Evolutionary conservation across 2,888 invertebrate genomes (phyloP), one percentile per base, ranked within the genome.

Genomic region (Dexiosoma caninum): DNA sequence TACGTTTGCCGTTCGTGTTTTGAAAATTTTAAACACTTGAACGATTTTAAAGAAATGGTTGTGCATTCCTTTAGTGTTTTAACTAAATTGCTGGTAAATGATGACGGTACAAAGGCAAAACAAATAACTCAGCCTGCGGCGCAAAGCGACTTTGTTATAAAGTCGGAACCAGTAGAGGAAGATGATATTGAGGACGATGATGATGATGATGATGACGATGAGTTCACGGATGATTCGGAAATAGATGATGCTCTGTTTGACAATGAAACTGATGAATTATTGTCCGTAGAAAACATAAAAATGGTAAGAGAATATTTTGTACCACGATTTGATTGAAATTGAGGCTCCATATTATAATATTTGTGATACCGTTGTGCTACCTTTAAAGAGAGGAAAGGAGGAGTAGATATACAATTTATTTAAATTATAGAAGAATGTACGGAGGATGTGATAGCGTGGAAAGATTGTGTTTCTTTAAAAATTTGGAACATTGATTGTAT

Each of bases 1-100:
- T 82, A 70, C 59, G 78, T 82, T 9, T 82, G 82, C 4, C 77
- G 77, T 10, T 78, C 81, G 0, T 82, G 82, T n/a, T 82, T 78
- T 64, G 75, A 71, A 5, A 82, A 81, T 37, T 82, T 75, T 10
- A 78, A 74, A 35, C 75, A 75, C 19, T 51, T 81, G 4, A 55
- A 67, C 23, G 67, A 78, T 21, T 82, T 81, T 10, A 78, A 64
- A 44, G 75, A 81, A 44, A 64, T 75, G 60, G 78, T 82, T 14
- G 42, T 67, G n/a, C 74, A 78, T 51, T 74, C 78, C n/a, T 67
- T 59, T 40, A 57, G 44, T 32, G 74, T 75, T 44, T 60, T 78
- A 46, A 19, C 46, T 2, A 67, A 74, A 44, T 12, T 78, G 23
- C 12, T 78, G 35, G 12, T 44, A 23, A n/a, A 12, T 37, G 60